A percentile compares a stretch with the other conserved stretches of the same genome.
Conservation (phyloP, 2,797 vertebrate genomes). For the Acipenser transmontanus region DNA sequence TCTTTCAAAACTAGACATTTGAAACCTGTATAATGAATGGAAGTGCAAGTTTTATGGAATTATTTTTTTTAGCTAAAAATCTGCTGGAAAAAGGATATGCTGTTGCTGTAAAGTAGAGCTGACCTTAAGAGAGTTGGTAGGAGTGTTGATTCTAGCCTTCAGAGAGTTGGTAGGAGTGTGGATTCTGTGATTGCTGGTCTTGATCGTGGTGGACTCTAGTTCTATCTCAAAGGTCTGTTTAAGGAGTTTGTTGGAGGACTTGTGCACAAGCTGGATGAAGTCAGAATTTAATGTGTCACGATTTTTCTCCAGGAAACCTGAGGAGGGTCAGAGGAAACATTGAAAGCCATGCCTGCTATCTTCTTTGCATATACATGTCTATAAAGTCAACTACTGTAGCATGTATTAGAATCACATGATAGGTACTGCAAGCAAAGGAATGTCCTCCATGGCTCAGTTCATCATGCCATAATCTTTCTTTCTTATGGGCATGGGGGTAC, state of each 20-base stretch:
- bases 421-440: no score
- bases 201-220: slow-evolving; percentile 25
- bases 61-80: background rate
- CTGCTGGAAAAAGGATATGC: background rate
- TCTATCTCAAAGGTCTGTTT: slow-evolving; percentile 65
- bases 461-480: no score
- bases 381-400: no score
- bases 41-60: no score
- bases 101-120: slow-evolving; percentile 12
- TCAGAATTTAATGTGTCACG: slow-evolving; percentile 79
- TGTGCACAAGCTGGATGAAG: slow-evolving; percentile 72
- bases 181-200: slow-evolving; percentile 40
- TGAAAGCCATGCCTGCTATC: no score
- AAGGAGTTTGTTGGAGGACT: slow-evolving; percentile 81
- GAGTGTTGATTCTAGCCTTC: slow-evolving; percentile 31
- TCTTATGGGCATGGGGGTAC: no score
- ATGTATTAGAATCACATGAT: no score
- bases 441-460: no score
- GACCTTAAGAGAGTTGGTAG: slow-evolving; percentile 47
- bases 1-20: no score
- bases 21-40: no score
- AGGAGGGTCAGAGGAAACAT: slow-evolving; percentile 14
- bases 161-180: no score
- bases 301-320: slow-evolving; percentile 95
- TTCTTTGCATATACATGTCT: no score